Conservation (phyloP, 2,113 vertebrate species). For the Gallinago jamesoni region DNA sequence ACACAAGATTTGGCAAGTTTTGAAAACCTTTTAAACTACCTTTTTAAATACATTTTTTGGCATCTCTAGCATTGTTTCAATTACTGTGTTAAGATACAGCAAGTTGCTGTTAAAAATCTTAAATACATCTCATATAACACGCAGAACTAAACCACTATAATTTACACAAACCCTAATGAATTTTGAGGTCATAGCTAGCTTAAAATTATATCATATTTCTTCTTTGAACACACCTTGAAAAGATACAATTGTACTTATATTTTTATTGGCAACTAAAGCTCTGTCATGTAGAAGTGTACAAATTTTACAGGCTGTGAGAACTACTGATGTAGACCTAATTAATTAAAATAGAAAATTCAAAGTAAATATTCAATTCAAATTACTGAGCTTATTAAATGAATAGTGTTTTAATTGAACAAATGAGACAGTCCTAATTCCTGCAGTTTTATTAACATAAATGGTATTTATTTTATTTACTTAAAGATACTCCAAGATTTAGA, state of each 20-base stretch:
- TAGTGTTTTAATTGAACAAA: neutral
- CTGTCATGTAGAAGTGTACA: neutral
- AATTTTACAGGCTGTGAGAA: neutral
- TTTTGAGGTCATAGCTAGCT: neutral
- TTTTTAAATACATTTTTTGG: neutral
- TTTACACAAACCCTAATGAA: neutral
- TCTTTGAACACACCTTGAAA: neutral
- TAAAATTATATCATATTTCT: neutral
- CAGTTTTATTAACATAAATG: neutral
- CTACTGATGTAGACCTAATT: neutral
- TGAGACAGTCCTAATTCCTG: neutral
- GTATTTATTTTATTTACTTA: neutral
- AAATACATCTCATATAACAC: neutral
- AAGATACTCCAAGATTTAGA: neutral
- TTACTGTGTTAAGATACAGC: neutral
- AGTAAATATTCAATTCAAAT: neutral
- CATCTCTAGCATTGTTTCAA: neutral
- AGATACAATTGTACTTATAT: neutral
- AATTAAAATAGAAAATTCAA: neutral
- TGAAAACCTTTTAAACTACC: neutral
- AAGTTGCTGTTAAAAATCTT: neutral
- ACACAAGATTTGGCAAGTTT: neutral
- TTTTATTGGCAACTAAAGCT: neutral
- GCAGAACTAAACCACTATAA: neutral
- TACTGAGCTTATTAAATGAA: neutral